A percentile compares a stretch with the other conserved stretches of the same genome.
Conservation (phyloP, 2,797 vertebrate genomes). For the Muscicapa comitata region DNA sequence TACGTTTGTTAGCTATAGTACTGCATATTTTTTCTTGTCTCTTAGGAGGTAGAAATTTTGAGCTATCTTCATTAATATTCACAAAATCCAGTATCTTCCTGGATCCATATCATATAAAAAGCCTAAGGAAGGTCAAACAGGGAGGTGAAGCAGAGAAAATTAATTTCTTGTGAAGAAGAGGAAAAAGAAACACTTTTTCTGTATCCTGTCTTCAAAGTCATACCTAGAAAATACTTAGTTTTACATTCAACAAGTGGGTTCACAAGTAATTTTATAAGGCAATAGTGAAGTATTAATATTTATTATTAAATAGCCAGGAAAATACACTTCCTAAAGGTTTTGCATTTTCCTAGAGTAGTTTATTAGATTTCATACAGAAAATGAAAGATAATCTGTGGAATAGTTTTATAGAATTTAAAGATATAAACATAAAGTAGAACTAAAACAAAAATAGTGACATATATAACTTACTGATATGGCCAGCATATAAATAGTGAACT, state of each 20-base stretch:
- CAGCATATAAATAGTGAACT: neutral
- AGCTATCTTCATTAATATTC: slow-evolving; percentile 22
- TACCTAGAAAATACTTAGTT: neutral
- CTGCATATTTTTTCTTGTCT: neutral
- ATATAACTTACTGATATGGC: neutral
- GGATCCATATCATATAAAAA: neutral
- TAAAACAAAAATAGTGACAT: neutral
- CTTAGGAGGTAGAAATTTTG: neutral
- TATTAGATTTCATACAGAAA: neutral
- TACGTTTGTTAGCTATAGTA: neutral
- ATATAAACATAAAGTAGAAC: neutral
- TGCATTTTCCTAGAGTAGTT: neutral
- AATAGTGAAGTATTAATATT: neutral
- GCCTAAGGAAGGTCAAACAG: neutral
- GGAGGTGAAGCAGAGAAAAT: neutral
- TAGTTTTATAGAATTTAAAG: neutral
- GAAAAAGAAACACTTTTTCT: neutral
- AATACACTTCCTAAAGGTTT: neutral
- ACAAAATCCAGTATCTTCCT: neutral
- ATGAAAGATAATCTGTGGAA: neutral
- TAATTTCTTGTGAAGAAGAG: neutral
- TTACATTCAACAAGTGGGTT: neutral
- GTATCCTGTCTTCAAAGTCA: neutral
- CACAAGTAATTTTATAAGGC: neutral
- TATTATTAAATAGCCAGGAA: neutral